These are phyloP conservation scores for Zaprionus lachaisei DNA, from an alignment of 1,140 invertebrate species.

Conservation along the genomic window DNA sequence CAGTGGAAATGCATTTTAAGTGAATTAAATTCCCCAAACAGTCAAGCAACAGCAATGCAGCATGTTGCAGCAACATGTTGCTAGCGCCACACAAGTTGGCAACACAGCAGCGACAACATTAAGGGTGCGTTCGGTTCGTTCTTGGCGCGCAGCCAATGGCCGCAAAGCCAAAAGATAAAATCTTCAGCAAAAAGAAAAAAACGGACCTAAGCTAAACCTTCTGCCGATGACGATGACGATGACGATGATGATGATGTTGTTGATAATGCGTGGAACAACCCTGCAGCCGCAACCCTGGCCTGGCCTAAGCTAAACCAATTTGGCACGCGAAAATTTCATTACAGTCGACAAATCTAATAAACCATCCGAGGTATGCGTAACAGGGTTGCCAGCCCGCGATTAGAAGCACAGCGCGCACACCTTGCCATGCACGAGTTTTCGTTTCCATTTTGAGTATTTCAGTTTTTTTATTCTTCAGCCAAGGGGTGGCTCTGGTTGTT, in stretches of 20 bases:
- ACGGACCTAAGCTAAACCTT: constrained; percentile 10
- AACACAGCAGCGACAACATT: constrained; percentile 4
- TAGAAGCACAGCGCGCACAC: constrained; percentile 26
- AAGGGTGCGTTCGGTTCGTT: constrained; percentile 24
- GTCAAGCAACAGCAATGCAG: constrained; percentile 14
- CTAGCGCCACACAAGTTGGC: constrained; percentile 14
- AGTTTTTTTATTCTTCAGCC: constrained; percentile 4
- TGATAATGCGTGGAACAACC: constrained; percentile 50
- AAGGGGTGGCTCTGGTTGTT: constrained; percentile 28
- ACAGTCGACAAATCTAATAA: constrained; percentile 77
- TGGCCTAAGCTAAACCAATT: constrained; percentile 70
- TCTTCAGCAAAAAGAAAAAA: constrained; percentile 15
- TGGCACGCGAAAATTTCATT: constrained; percentile 78
- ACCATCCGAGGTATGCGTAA: constrained; percentile 48
- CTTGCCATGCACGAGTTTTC: constrained; percentile 38
- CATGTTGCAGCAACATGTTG: constrained; percentile 46
- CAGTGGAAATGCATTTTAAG: constrained; percentile 56
- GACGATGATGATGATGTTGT: constrained; percentile 27
- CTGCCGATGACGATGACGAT: background rate
- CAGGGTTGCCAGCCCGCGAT: constrained; percentile 35
- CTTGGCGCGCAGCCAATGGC: constrained; percentile 54
- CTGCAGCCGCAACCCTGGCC: constrained; percentile 65
- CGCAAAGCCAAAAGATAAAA: constrained; percentile 35
- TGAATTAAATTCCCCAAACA: constrained; percentile 65
- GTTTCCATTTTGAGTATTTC: constrained; percentile 40